phyloP scores from a whole-genome alignment of 2,113 vertebrate genomes.

The Phalacrocorax aristotelis region DNA sequence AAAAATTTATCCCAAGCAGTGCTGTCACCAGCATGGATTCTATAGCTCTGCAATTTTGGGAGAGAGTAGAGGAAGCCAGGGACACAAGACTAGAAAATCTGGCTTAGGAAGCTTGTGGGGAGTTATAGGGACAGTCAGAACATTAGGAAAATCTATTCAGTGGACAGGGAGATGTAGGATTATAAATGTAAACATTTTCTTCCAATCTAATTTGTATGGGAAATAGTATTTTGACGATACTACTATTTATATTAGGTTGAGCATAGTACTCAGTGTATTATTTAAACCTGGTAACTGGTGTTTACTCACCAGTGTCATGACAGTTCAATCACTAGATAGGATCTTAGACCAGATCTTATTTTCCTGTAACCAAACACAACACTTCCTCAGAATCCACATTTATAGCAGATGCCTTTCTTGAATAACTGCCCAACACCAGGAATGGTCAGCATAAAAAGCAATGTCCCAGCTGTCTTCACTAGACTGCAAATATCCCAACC shows the following conservation, averaged over 20 bases:
- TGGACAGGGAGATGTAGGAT: not conserved
- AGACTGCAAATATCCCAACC: not conserved
- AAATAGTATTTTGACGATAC: not conserved
- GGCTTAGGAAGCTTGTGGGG: not conserved
- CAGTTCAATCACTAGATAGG: not conserved
- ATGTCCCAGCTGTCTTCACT: not conserved
- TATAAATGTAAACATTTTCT: not conserved
- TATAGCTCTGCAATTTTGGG: not conserved
- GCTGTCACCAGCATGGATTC: accelerated
- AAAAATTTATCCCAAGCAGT: not conserved
- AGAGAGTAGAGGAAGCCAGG: not conserved
- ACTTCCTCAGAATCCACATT: not conserved
- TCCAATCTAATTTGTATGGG: not conserved
- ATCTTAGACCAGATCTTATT: not conserved
- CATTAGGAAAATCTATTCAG: not conserved
- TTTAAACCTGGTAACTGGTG: not conserved
- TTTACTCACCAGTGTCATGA: not conserved
- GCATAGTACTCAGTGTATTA: not conserved
- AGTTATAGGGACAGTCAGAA: not conserved
- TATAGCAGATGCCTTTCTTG: not conserved
- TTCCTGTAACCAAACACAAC: not conserved
- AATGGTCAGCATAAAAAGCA: not conserved
- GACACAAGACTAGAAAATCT: not conserved
- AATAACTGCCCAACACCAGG: not conserved
- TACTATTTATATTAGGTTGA: not conserved